Evolutionary conservation across 2,888 invertebrate genomes (phyloP).

Genomic region (Therioaphis trifolii): DNA sequence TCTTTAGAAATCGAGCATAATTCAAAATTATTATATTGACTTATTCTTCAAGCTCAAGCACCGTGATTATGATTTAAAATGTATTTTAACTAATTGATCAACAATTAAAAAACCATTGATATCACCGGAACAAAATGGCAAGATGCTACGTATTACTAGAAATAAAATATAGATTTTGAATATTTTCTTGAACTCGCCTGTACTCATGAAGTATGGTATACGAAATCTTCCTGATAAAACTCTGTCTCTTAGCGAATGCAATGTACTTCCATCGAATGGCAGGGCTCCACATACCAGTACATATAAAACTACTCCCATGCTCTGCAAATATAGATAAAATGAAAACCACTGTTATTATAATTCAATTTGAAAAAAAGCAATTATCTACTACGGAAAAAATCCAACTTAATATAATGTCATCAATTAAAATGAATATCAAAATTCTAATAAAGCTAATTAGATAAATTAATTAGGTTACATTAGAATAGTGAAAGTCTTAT

Average conservation of each 20-base stretch:
- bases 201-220: conserved; percentile 98
- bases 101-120: neutral
- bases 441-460: no score
- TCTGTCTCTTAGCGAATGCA: conserved; percentile 89
- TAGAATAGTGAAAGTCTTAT: no score
- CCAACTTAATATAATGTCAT: no score
- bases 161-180: no score
- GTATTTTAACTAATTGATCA: neutral
- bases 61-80: neutral
- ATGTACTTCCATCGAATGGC: conserved; percentile 94
- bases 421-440: no score
- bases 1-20: neutral
- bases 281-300: conserved; percentile 95
- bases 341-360: neutral
- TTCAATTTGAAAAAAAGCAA: no score
- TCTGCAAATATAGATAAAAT: conserved; percentile 73
- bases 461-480: no score
- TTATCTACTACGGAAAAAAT: no score
- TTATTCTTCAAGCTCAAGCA: neutral
- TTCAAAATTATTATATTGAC: neutral
- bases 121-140: neutral
- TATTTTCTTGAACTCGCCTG: conserved; percentile 75
- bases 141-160: neutral
- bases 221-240: conserved; percentile 94
- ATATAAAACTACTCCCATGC: conserved; percentile 94